Percentiles rank a stretch among this genome's conserved stretches.
These are phyloP conservation scores for Reticulitermes speratus DNA, from an alignment of 1,140 invertebrate genomes.

Conservation along the genomic window DNA sequence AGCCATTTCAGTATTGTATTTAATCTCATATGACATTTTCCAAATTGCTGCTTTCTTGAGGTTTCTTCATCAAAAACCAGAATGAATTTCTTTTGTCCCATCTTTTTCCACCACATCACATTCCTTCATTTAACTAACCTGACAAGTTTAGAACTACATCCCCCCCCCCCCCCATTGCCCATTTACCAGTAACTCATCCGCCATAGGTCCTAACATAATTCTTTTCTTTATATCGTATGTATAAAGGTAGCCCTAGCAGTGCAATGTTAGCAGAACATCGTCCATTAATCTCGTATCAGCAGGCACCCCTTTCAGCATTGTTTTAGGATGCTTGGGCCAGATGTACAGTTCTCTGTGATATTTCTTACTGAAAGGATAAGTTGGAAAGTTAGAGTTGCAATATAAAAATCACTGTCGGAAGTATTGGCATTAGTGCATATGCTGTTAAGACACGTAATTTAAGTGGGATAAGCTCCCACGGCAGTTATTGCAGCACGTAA, in stretches of 20 bases:
- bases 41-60: too few species aligned
- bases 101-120: too few species aligned
- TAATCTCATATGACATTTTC: too few species aligned
- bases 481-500: background rate
- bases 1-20: too few species aligned
- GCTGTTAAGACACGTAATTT: background rate
- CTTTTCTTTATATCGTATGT: too few species aligned
- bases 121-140: too few species aligned
- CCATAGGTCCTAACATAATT: too few species aligned
- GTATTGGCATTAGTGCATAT: background rate
- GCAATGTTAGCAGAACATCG: background rate
- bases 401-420: background rate
- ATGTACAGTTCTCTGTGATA: background rate
- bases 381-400: background rate
- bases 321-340: constrained; percentile 2
- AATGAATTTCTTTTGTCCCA: too few species aligned
- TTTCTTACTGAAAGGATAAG: background rate
- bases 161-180: too few species aligned
- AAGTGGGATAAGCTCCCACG: background rate
- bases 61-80: too few species aligned
- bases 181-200: too few species aligned
- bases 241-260: background rate
- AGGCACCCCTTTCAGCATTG: background rate
- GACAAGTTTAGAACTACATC: too few species aligned
- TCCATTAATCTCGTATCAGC: background rate